Evolutionary conservation across 2,113 vertebrate species (phyloP).

Genomic region (Pedionomus torquatus): DNA sequence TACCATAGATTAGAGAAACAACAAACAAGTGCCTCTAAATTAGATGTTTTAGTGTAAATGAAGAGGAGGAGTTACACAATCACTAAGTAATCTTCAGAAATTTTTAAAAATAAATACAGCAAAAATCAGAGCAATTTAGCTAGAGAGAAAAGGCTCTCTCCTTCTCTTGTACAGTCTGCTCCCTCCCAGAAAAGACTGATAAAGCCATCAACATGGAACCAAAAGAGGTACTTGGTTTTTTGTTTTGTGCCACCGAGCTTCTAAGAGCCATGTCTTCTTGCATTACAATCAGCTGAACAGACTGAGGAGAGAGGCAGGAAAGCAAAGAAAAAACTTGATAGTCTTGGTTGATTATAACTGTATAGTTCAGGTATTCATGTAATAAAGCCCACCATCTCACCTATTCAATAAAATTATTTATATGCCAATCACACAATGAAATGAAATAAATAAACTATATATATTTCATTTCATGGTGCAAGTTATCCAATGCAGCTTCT

Average conservation of each 20-base stretch:
- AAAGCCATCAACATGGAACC: not conserved
- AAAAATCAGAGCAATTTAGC: not conserved
- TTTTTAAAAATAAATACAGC: not conserved
- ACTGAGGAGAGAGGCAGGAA: not conserved
- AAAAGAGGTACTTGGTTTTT: not conserved
- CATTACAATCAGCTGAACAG: not conserved
- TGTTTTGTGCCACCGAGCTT: not conserved
- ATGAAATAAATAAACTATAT: not conserved
- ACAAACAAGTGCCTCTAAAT: not conserved
- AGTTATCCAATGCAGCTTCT: not conserved
- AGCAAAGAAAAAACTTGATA: not conserved
- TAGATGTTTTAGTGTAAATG: not conserved
- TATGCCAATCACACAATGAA: not conserved
- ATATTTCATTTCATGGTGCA: not conserved
- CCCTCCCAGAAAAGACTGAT: not conserved
- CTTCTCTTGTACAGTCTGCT: not conserved
- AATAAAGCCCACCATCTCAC: not conserved
- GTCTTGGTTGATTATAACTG: not conserved
- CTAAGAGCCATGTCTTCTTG: not conserved
- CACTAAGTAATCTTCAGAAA: slow-evolving; percentile 5
- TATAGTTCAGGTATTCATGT: not conserved
- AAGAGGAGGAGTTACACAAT: not conserved
- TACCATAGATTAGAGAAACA: not conserved
- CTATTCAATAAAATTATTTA: not conserved
- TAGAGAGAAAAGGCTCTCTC: not conserved